phyloP scores from a whole-genome alignment of 1,140 invertebrate genomes.

The Periplaneta americana region DNA sequence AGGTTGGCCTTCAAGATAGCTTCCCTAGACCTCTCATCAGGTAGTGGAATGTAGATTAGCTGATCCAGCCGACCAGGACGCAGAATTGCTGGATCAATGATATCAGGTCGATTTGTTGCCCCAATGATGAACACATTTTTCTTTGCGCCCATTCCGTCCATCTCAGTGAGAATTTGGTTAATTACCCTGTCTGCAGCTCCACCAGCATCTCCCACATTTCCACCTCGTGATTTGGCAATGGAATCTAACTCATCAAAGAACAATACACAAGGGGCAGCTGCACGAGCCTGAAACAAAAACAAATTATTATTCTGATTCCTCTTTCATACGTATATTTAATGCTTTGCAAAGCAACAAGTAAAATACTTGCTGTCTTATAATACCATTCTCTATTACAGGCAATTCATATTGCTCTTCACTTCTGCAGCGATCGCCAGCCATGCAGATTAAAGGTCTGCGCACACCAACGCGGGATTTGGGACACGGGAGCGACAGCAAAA shows the following conservation, averaged over 20 bases:
- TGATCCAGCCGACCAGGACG: slow-evolving; percentile 98
- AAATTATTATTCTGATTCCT: slow-evolving; percentile 98
- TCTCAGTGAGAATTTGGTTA: slow-evolving; percentile 99
- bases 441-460: too few species aligned
- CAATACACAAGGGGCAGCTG: slow-evolving; percentile 97
- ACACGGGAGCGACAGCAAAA: too few species aligned
- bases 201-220: slow-evolving; percentile 94
- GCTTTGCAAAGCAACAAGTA: too few species aligned
- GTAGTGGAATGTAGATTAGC: slow-evolving; percentile 98
- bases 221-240: slow-evolving; percentile 97
- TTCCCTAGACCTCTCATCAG: slow-evolving; percentile 96
- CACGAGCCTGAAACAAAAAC: slow-evolving; percentile 98
- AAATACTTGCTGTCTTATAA: too few species aligned
- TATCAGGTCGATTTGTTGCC: slow-evolving; percentile 91
- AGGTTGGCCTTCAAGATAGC: slow-evolving; percentile 94
- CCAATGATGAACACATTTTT: slow-evolving; percentile 99
- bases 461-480: too few species aligned
- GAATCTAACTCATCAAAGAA: slow-evolving; percentile 99
- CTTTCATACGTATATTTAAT: too few species aligned
- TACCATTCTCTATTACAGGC: too few species aligned
- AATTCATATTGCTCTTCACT: too few species aligned
- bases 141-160: slow-evolving; percentile 99
- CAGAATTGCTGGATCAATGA: slow-evolving; percentile 98
- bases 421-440: too few species aligned
- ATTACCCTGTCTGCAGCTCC: slow-evolving; percentile 99